Percentiles rank a stretch among this genome's conserved stretches.
phyloP scores from a whole-genome alignment of 2,888 invertebrate genomes.

The Aphodius sticticus region DNA sequence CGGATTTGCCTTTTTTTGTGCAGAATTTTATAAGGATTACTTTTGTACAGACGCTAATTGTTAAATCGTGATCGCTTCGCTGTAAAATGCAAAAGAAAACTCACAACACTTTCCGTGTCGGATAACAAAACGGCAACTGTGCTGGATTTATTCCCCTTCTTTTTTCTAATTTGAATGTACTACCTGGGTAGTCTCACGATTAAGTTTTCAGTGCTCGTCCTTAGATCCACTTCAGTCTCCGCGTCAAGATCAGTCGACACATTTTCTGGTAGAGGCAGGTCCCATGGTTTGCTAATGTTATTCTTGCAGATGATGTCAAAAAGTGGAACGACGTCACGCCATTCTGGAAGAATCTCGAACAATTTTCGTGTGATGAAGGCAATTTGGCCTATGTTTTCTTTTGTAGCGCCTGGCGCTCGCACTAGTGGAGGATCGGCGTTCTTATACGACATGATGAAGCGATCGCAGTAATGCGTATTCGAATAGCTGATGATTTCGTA shows the following conservation, averaged over 20 bases:
- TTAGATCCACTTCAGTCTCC: constrained; percentile 1
- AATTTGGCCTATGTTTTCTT: not conserved
- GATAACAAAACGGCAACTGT: too few species aligned
- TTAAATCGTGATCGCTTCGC: too few species aligned
- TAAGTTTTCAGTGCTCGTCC: constrained; percentile 23
- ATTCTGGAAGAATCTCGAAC: constrained; percentile 26
- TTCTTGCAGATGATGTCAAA: constrained; percentile 21
- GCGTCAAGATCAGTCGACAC: not conserved
- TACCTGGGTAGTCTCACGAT: constrained; percentile 12
- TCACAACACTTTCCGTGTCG: too few species aligned
- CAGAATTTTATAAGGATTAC: too few species aligned
- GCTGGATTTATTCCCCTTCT: too few species aligned
- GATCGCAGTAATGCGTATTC: constrained; percentile 27
- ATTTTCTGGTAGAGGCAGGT: constrained; percentile 24
- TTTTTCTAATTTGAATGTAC: too few species aligned
- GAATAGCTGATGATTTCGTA: constrained; percentile 32
- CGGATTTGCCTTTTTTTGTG: too few species aligned
- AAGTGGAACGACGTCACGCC: constrained; percentile 23
- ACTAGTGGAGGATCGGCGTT: constrained; percentile 29
- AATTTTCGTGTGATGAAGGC: constrained; percentile 23
- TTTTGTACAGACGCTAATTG: too few species aligned
- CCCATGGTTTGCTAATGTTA: constrained; percentile 19
- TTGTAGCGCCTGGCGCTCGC: not conserved
- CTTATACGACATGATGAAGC: constrained; percentile 32
- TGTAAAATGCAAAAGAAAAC: too few species aligned